A percentile compares a stretch with the other conserved stretches of the same genome.
Conservation (phyloP, 2,888 invertebrate genomes). For the Eupithecia insigniata region DNA sequence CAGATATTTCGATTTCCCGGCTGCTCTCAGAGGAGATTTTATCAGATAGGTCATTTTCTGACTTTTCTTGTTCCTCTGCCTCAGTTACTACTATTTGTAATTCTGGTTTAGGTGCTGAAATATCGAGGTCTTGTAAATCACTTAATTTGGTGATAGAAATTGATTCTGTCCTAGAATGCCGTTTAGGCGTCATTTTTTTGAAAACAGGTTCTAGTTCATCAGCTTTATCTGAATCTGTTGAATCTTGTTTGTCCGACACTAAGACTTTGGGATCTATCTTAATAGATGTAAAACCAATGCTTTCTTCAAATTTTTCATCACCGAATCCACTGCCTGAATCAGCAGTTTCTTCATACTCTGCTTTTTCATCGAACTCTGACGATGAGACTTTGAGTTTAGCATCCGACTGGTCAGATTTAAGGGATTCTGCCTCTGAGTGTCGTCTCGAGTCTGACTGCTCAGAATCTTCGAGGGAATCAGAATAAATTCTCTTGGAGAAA, state of each 20-base stretch:
- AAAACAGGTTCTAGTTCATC: constrained; percentile 70
- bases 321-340: constrained; percentile 82
- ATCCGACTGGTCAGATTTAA: constrained; percentile 82
- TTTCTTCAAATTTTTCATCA: constrained; percentile 81
- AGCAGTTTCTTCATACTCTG: constrained; percentile 78
- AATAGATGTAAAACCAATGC: constrained; percentile 75
- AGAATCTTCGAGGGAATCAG: constrained; percentile 81
- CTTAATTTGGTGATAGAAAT: constrained; percentile 75
- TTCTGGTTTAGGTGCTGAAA: constrained; percentile 69
- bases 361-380: constrained; percentile 80
- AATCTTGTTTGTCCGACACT: constrained; percentile 71
- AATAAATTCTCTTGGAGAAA: constrained; percentile 82
- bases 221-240: constrained; percentile 65
- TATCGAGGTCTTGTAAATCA: constrained; percentile 70
- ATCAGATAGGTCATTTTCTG: constrained; percentile 78
- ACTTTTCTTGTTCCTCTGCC: constrained; percentile 76
- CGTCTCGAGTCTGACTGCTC: constrained; percentile 80
- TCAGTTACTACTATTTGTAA: constrained; percentile 80
- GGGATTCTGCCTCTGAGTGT: constrained; percentile 80
- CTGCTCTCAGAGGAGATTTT: constrained; percentile 83
- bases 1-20: constrained; percentile 80
- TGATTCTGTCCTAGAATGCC: constrained; percentile 79
- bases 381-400: constrained; percentile 78
- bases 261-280: constrained; percentile 66
- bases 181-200: constrained; percentile 77